These are phyloP conservation scores for Tylochromis polylepis DNA, from an alignment of 2,113 vertebrate genomes.

Conservation along the genomic window DNA sequence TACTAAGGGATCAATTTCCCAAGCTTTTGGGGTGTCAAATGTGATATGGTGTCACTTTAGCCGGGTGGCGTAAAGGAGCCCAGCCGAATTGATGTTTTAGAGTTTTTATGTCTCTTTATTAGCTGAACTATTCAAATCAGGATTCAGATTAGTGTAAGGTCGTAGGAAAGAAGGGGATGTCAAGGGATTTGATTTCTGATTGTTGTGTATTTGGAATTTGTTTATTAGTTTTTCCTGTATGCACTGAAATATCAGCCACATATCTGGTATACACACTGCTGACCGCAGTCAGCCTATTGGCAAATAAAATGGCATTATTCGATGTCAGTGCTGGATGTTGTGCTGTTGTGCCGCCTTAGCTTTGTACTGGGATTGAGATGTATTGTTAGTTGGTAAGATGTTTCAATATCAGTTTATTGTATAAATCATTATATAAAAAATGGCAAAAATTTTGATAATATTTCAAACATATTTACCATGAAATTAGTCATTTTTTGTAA, in stretches of 20 bases:
- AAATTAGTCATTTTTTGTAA: background rate
- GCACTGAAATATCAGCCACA: background rate
- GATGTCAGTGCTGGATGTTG: background rate
- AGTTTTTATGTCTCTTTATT: slow-evolving; percentile 34
- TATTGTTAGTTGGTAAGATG: background rate
- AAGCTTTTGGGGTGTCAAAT: slow-evolving; percentile 54
- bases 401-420: background rate
- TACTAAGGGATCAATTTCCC: slow-evolving; percentile 52
- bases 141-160: slow-evolving; percentile 6
- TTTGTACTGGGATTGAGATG: background rate
- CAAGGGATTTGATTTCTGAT: background rate
- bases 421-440: background rate
- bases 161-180: background rate
- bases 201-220: background rate
- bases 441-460: background rate
- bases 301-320: background rate
- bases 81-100: slow-evolving; percentile 24
- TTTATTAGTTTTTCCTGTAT: background rate
- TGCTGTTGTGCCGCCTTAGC: background rate
- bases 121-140: slow-evolving; percentile 23
- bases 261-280: background rate
- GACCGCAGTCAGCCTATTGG: background rate
- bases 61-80: background rate
- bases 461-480: background rate
- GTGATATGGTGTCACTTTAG: slow-evolving; percentile 40